Conservation (phyloP, 2,888 invertebrate species). For the Cryptocheilus praepositus region DNA sequence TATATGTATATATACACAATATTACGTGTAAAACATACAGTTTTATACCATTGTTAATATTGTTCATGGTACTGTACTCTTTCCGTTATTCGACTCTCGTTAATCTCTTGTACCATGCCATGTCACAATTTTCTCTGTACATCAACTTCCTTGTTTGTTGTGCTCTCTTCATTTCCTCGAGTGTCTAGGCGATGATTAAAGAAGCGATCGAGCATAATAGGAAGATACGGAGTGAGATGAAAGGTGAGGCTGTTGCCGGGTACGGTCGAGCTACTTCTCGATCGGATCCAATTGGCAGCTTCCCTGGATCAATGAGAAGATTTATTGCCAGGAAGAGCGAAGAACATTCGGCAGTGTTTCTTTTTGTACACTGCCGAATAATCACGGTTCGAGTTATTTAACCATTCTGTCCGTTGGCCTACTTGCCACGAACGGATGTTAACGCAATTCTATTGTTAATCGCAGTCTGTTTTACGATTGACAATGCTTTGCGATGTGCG, state of each 20-base stretch:
- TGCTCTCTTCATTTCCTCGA: slow-evolving; percentile 51
- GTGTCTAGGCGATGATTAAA: slow-evolving; percentile 61
- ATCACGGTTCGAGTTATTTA: neutral
- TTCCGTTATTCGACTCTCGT: slow-evolving; percentile 56
- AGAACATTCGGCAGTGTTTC: slow-evolving; percentile 52
- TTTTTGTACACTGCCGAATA: slow-evolving; percentile 54
- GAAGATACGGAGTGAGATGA: slow-evolving; percentile 21
- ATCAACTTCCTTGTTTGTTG: slow-evolving; percentile 36
- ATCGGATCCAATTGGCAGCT: slow-evolving; percentile 14
- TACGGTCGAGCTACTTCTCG: slow-evolving; percentile 71
- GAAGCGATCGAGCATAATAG: slow-evolving; percentile 40
- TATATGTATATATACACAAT: slow-evolving; percentile 42
- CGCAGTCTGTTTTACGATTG: neutral
- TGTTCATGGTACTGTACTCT: slow-evolving; percentile 64
- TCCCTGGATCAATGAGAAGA: slow-evolving; percentile 27
- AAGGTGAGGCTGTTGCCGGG: slow-evolving; percentile 21
- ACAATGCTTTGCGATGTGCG: neutral
- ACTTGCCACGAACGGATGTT: slow-evolving; percentile 29
- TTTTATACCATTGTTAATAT: slow-evolving; percentile 46
- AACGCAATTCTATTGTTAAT: neutral
- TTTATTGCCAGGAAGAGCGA: slow-evolving; percentile 46
- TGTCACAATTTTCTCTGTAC: slow-evolving; percentile 49
- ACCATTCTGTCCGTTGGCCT: slow-evolving; percentile 20
- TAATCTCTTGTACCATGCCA: slow-evolving; percentile 58
- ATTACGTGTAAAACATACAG: slow-evolving; percentile 27